Evolutionary conservation across 2,888 invertebrate species (phyloP).

Genomic region (Seira musarum): DNA sequence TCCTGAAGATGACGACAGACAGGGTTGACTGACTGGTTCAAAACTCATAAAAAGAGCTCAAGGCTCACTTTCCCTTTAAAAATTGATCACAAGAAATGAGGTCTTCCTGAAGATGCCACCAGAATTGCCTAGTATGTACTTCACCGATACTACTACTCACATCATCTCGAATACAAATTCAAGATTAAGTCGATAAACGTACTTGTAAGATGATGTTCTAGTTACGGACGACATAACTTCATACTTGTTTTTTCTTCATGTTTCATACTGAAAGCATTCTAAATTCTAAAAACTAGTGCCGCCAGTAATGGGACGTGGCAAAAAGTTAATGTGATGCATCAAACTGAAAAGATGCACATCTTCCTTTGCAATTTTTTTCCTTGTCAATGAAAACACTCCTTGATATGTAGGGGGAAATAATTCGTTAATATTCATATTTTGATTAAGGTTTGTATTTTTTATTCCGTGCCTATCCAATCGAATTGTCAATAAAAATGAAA

Average conservation of each 20-base stretch:
- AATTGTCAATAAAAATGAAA: too few relatives aligned
- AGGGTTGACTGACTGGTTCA: slow-evolving; percentile 13
- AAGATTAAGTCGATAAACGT: background rate
- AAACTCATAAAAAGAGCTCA: slow-evolving; percentile 35
- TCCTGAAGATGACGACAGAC: slow-evolving; percentile 27
- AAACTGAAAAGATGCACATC: too few relatives aligned
- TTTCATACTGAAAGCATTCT: too few relatives aligned
- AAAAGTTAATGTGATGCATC: too few relatives aligned
- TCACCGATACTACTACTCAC: background rate
- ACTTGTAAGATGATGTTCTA: slow-evolving; percentile 3
- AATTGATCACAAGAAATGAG: slow-evolving; percentile 41
- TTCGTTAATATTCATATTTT: too few relatives aligned
- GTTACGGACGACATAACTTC: background rate
- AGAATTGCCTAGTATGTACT: background rate
- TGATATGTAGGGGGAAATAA: too few relatives aligned
- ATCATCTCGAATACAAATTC: background rate
- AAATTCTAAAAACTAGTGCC: too few relatives aligned
- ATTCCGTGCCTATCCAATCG: too few relatives aligned
- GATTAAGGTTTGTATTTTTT: too few relatives aligned
- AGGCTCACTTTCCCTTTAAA: slow-evolving; percentile 52
- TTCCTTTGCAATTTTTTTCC: too few relatives aligned
- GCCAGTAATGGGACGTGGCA: too few relatives aligned
- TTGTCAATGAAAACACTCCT: too few relatives aligned
- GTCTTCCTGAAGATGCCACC: slow-evolving; percentile 42
- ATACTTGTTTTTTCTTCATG: background rate